A percentile compares a stretch with the other conserved stretches of the same genome.
Evolutionary conservation across 2,113 vertebrate genomes (phyloP).

Genomic region (Epinephelus cyanopodus): DNA sequence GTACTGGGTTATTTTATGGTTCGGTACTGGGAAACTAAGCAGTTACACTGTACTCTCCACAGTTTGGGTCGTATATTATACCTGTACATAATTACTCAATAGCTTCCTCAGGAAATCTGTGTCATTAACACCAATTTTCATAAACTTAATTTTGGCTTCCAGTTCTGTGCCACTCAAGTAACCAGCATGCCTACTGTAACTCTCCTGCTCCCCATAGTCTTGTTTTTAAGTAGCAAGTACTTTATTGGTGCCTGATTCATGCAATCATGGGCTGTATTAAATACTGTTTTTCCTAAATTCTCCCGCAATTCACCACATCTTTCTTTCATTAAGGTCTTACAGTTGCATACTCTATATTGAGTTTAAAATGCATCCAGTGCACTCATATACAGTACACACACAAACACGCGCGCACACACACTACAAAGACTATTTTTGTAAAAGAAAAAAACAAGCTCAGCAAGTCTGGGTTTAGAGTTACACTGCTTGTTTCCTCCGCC

Average conservation of each 20-base stretch:
- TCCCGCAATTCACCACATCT: neutral
- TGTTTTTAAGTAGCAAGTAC: neutral
- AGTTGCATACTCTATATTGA: neutral
- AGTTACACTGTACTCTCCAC: neutral
- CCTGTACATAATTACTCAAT: neutral
- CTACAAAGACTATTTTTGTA: conserved; percentile 63
- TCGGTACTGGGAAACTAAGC: neutral
- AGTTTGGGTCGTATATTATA: neutral
- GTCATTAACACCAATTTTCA: neutral
- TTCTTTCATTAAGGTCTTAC: neutral
- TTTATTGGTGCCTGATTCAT: neutral
- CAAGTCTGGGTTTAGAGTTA: conserved; percentile 77
- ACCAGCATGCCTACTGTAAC: neutral
- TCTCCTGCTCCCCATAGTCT: neutral
- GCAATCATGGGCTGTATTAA: neutral
- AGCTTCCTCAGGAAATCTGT: neutral
- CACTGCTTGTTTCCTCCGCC: conserved; percentile 66
- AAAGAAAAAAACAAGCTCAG: conserved; percentile 68
- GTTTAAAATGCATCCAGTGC: conserved; percentile 2
- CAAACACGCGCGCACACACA: conserved; percentile 9
- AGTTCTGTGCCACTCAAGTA: neutral
- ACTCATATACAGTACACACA: neutral
- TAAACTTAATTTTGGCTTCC: neutral
- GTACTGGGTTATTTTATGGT: neutral
- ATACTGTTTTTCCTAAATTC: neutral